Conservation (phyloP, 2,888 invertebrate species). For the Thalpophila matura region DNA sequence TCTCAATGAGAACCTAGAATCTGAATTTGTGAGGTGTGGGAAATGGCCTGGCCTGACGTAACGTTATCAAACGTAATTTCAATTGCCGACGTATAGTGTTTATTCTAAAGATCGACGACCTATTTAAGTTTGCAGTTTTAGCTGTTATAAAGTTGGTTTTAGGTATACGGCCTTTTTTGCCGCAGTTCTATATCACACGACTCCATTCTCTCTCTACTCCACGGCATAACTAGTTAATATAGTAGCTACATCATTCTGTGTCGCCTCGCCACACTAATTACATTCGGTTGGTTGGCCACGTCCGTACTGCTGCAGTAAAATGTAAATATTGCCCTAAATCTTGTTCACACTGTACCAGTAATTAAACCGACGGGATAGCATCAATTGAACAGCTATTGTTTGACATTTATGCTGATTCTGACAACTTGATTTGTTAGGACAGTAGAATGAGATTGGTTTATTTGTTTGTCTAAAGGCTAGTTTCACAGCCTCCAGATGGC, state of each 20-base stretch:
- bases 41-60: too few relatives aligned
- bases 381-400: slow-evolving; percentile 42
- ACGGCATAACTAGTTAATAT: slow-evolving; percentile 14
- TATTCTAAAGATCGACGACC: too few relatives aligned
- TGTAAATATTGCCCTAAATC: slow-evolving; percentile 64
- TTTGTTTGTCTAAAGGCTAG: slow-evolving; percentile 15
- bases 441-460: slow-evolving; percentile 12
- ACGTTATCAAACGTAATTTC: too few relatives aligned
- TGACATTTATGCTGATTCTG: slow-evolving; percentile 34
- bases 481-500: too few relatives aligned
- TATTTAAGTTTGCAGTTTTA: background rate
- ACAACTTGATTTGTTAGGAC: slow-evolving; percentile 9
- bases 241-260: slow-evolving; percentile 32
- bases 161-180: background rate
- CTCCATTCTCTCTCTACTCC: slow-evolving; percentile 6
- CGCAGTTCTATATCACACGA: background rate
- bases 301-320: slow-evolving; percentile 51
- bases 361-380: slow-evolving; percentile 49
- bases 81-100: too few relatives aligned
- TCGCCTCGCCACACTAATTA: slow-evolving; percentile 57
- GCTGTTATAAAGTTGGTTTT: too few relatives aligned
- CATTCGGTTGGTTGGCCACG: slow-evolving; percentile 36
- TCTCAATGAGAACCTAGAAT: too few relatives aligned
- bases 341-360: slow-evolving; percentile 47
- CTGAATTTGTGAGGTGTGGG: background rate